These are phyloP conservation scores for Saiga tatarica DNA, from an alignment of 2,113 vertebrate species.

Conservation along the genomic window DNA sequence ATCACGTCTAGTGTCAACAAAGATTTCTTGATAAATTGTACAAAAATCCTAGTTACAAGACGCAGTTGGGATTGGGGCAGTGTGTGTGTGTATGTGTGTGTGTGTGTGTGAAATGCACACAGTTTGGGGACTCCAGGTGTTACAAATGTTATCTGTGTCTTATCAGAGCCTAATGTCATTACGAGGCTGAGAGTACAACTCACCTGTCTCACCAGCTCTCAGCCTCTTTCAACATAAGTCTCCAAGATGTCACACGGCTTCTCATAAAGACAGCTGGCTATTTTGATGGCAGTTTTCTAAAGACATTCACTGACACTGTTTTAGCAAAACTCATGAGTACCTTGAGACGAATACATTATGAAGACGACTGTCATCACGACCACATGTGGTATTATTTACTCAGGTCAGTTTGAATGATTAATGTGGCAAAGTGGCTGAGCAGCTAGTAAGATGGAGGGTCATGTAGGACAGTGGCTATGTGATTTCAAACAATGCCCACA, in stretches of 20 bases:
- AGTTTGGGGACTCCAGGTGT: not conserved
- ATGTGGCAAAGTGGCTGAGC: conserved; percentile 74
- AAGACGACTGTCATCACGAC: conserved; percentile 32
- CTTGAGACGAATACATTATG: conserved; percentile 67
- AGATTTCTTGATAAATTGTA: not conserved
- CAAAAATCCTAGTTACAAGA: not conserved
- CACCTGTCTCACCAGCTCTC: not conserved
- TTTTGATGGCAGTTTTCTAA: not conserved
- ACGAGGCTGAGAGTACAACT: not conserved
- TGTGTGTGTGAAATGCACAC: not conserved
- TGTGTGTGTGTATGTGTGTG: no score
- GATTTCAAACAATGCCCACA: conserved; percentile 73
- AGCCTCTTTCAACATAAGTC: not conserved
- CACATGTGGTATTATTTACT: conserved; percentile 80
- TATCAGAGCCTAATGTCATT: not conserved
- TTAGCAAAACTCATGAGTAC: conserved; percentile 46
- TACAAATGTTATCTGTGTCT: not conserved
- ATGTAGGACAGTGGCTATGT: conserved; percentile 69
- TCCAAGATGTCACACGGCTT: not conserved
- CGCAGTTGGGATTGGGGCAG: not conserved
- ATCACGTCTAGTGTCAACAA: not conserved
- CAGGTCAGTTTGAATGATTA: conserved; percentile 74
- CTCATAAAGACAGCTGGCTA: not conserved
- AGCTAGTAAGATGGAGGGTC: conserved; percentile 70
- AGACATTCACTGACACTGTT: not conserved